Conservation (phyloP, 2,888 invertebrate genomes). For the Cloeon dipterum region DNA sequence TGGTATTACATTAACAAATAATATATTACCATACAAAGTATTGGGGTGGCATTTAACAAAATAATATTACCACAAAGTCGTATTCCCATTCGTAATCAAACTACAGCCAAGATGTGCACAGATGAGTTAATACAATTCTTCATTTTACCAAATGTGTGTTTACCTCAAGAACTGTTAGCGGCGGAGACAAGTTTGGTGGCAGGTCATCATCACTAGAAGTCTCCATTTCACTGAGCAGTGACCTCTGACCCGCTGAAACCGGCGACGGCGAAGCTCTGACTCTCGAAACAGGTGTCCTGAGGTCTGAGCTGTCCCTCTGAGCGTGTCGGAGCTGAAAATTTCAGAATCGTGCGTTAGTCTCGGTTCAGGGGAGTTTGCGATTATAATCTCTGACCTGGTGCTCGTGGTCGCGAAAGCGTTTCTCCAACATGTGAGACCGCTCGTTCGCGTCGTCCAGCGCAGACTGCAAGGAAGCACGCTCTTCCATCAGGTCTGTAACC, state of each 20-base stretch:
- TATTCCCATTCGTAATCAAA: too few relatives aligned
- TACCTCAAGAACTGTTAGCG: not conserved
- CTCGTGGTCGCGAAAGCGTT: conserved; percentile 56
- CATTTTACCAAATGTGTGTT: too few relatives aligned
- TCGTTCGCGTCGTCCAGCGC: conserved; percentile 80
- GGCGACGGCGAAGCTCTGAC: conserved; percentile 13
- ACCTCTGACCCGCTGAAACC: conserved; percentile 29
- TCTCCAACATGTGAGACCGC: conserved; percentile 63
- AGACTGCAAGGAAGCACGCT: conserved; percentile 53
- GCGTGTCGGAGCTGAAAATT: conserved; percentile 7
- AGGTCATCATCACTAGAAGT: conserved; percentile 28
- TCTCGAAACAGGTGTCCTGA: not conserved
- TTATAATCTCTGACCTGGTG: conserved; percentile 28
- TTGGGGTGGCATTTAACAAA: too few relatives aligned
- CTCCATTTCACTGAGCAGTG: conserved; percentile 80
- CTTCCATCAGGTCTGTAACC: conserved; percentile 47
- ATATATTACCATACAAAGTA: too few relatives aligned
- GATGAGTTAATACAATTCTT: too few relatives aligned
- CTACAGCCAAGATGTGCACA: too few relatives aligned
- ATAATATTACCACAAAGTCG: too few relatives aligned
- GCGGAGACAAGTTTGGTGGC: not conserved
- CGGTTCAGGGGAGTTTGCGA: conserved; percentile 12
- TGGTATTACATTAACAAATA: too few relatives aligned
- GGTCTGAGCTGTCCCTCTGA: conserved; percentile 16
- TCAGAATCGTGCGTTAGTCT: too few relatives aligned